Percentiles rank a stretch among this genome's conserved stretches.
phyloP scores from a whole-genome alignment of 2,113 vertebrate species.

The Carassius gibelio region DNA sequence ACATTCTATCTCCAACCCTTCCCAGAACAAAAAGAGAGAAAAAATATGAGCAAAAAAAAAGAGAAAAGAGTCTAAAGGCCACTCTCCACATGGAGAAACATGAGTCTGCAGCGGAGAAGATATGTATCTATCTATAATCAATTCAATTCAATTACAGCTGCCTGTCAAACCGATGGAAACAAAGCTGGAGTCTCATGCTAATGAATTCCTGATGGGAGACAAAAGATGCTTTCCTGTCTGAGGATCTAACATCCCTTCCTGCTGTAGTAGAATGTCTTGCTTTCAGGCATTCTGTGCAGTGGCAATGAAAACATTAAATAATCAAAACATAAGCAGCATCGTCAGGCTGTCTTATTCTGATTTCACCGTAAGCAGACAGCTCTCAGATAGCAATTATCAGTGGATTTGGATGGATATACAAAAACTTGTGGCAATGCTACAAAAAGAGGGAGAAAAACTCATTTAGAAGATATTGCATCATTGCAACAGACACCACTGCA shows the following conservation, averaged over 20 bases:
- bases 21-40: slow-evolving; percentile 52
- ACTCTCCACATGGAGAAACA: slow-evolving; percentile 52
- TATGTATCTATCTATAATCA: slow-evolving; percentile 63
- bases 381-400: neutral
- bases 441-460: neutral
- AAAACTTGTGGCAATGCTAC: neutral
- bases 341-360: slow-evolving; percentile 12
- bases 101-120: slow-evolving; percentile 46
- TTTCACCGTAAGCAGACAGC: neutral
- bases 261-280: slow-evolving; percentile 47
- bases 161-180: slow-evolving; percentile 54
- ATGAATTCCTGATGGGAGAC: slow-evolving; percentile 40
- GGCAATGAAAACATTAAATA: slow-evolving; percentile 20
- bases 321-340: slow-evolving; percentile 16
- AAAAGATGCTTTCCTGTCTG: slow-evolving; percentile 38
- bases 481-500: slow-evolving; percentile 8
- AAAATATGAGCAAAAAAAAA: neutral
- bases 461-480: neutral
- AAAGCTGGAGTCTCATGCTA: slow-evolving; percentile 52
- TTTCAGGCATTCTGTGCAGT: slow-evolving; percentile 38
- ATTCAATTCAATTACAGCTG: slow-evolving; percentile 60
- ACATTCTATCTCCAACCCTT: slow-evolving; percentile 59
- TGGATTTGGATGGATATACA: neutral
- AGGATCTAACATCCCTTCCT: slow-evolving; percentile 44
- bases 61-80: slow-evolving; percentile 26